Conservation (phyloP, 1,140 invertebrate species). For the Ganaspis sp. region DNA sequence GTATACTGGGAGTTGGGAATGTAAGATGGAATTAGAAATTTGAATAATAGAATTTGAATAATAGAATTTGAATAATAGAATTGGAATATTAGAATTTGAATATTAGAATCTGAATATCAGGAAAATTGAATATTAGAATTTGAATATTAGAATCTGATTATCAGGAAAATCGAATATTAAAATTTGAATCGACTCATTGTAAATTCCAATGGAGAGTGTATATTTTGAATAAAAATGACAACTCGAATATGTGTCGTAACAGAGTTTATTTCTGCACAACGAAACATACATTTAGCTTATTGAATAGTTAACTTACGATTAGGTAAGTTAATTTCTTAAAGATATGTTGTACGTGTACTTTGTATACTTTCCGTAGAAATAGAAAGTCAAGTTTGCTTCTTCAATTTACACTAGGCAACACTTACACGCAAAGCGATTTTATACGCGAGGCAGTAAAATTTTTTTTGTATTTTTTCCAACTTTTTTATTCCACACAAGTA, state of each 20-base stretch:
- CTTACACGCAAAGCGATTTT: constrained; percentile 27
- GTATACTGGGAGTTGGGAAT: no score
- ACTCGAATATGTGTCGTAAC: constrained; percentile 44
- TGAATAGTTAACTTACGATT: constrained; percentile 53
- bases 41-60: no score
- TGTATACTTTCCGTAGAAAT: constrained; percentile 60
- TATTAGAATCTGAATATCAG: no score
- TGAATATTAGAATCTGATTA: no score
- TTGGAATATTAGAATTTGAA: no score
- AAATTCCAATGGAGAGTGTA: background rate
- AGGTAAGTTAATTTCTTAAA: constrained; percentile 57
- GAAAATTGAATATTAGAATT: no score
- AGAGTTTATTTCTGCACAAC: constrained; percentile 63
- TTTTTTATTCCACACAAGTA: background rate
- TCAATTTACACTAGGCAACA: constrained; percentile 48
- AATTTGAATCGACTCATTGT: background rate
- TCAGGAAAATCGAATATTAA: no score
- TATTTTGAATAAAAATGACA: constrained; percentile 23
- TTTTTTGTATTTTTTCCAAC: background rate
- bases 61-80: no score
- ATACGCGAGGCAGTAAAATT: background rate
- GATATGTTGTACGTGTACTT: constrained; percentile 59
- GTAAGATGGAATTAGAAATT: no score
- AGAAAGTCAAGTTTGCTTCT: constrained; percentile 60
- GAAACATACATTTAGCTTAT: constrained; percentile 64